Evolutionary conservation across 1,140 invertebrate species (phyloP), one percentile per base, ranked within the genome.

Genomic region (Dendroctonus valens): DNA sequence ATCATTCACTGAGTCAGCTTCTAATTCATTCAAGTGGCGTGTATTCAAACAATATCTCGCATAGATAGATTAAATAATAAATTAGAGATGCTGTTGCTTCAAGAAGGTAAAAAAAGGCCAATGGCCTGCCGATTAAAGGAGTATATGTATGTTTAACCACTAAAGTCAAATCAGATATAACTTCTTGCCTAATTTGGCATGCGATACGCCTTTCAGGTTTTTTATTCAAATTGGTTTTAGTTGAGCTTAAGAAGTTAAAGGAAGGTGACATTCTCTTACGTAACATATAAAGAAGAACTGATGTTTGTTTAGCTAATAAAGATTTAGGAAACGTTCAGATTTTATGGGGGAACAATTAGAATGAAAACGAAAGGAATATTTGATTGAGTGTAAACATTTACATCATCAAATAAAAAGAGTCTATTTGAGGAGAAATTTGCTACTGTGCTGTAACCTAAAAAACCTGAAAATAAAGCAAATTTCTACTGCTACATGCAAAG

Each of bases 151-250:
- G n/a, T 46, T 11, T 46, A 46, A n/a, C 15, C 49, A 55, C 53
- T 40, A 55, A 55, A 55, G 53, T 26, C 53, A 40, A 55, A 26
- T 55, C 53, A 39, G 26, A 55, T 55, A 55, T 55, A 40, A 11
- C 53, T 55, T 39, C 39, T 55, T 55, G 11, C 53, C 53, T 55
- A 55, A 55, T 55, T 55, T 55, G 53, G 53, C 53, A 55, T 55
- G 26, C 53, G 26, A 41, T 41, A 55, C 53, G 53, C 53, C 53
- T 55, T 55, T 55, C 53, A 40, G 53, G 53, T 55, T 55, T 55
- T 55, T 55, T 39, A 11, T n/a, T 55, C 53, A 55, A 55, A 11
- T 55, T 37, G 39, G 11, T 26, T 26, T 26, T 26, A 26, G 26
- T 26, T 26, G 26, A 26, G 39, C 53, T 55, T 40, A 55, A 55